Conservation (phyloP, 2,888 invertebrate genomes). For the Tyria jacobaeae region DNA sequence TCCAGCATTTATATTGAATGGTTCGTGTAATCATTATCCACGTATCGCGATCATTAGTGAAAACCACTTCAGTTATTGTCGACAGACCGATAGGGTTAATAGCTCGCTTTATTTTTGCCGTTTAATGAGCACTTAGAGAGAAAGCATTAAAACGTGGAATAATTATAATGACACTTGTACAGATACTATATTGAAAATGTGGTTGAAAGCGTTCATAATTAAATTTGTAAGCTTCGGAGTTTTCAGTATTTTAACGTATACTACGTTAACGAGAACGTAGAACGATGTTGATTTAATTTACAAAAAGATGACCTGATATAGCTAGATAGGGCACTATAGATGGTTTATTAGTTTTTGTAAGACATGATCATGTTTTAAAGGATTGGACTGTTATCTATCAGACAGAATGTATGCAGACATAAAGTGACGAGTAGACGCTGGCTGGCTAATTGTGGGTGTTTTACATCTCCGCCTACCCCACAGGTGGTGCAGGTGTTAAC, state of each 20-base stretch:
- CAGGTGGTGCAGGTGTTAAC: too few relatives aligned
- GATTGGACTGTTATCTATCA: too few relatives aligned
- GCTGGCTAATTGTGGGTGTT: too few relatives aligned
- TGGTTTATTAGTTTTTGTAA: too few relatives aligned
- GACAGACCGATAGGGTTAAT: constrained; percentile 59
- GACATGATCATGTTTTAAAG: too few relatives aligned
- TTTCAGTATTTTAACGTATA: background rate
- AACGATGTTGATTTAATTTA: too few relatives aligned
- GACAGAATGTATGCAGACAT: too few relatives aligned
- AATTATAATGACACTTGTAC: constrained; percentile 4
- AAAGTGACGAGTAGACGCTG: too few relatives aligned
- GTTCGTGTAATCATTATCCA: constrained; percentile 47
- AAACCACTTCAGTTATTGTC: constrained; percentile 63
- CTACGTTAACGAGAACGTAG: too few relatives aligned
- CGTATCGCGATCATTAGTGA: constrained; percentile 64
- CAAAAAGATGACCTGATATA: too few relatives aligned
- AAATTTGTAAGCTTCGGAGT: background rate
- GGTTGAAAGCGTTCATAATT: background rate
- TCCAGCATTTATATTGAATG: constrained; percentile 30
- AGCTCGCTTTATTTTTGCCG: constrained; percentile 62
- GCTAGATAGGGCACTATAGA: too few relatives aligned
- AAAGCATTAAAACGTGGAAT: constrained; percentile 56
- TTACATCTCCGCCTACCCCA: too few relatives aligned
- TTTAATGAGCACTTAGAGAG: constrained; percentile 73
- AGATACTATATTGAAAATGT: constrained; percentile 16